Conservation (phyloP, 1,140 invertebrate genomes). For the Paralvinella palmiformis region DNA sequence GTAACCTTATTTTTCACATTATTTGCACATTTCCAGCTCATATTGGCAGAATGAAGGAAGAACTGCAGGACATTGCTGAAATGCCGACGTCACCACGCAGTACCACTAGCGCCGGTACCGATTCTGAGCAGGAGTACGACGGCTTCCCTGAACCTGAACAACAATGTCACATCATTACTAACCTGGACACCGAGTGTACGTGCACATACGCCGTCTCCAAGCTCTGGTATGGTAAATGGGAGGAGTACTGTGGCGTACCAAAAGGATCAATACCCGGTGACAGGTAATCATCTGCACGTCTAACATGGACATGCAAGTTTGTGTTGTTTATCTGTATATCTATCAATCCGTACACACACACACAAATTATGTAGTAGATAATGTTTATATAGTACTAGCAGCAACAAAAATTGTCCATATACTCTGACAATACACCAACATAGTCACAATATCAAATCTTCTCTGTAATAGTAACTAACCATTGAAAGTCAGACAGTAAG, state of each 20-base stretch:
- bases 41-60: background rate
- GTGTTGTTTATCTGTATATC: no score
- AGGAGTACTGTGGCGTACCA: constrained; percentile 6
- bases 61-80: background rate
- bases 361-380: no score
- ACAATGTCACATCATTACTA: background rate
- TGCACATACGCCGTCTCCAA: constrained; percentile 12
- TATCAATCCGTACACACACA: no score
- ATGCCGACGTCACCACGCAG: background rate
- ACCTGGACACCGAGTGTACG: constrained; percentile 3
- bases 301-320: no score
- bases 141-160: constrained; percentile 1
- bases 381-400: no score
- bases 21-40: background rate
- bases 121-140: background rate
- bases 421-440: no score
- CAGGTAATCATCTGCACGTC: no score
- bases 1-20: background rate
- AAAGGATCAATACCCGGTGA: constrained; percentile 4
- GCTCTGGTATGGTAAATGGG: constrained; percentile 13
- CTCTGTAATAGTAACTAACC: no score
- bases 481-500: no score
- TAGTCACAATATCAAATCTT: no score
- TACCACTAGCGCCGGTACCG: background rate
- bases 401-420: no score